These are phyloP conservation scores for Todus mexicanus DNA, from an alignment of 2,797 vertebrate species.

Conservation along the genomic window DNA sequence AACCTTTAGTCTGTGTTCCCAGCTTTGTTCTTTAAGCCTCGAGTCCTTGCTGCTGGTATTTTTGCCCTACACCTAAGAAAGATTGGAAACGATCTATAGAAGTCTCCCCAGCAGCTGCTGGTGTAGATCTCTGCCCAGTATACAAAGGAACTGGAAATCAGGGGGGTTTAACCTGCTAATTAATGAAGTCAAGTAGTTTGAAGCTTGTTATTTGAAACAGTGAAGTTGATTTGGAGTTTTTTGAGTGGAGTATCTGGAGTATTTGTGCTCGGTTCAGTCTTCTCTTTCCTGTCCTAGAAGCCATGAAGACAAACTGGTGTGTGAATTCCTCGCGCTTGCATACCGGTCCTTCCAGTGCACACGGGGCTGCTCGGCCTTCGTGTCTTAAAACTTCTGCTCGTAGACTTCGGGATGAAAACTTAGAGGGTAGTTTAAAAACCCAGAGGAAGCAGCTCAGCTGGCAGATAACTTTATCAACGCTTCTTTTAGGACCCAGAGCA, in stretches of 20 bases:
- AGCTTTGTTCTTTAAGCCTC: neutral
- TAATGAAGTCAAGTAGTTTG: neutral
- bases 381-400: neutral
- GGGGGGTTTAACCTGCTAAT: neutral
- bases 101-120: neutral
- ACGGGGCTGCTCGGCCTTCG: neutral
- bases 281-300: neutral
- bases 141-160: neutral
- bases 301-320: rapidly evolving
- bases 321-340: neutral
- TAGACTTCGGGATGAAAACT: no score
- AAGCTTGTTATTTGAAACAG: neutral
- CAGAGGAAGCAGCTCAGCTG: neutral
- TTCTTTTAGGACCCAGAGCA: conserved; percentile 91
- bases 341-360: neutral
- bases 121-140: neutral
- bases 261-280: neutral
- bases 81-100: neutral
- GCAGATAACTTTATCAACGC: neutral
- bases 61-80: neutral
- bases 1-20: neutral
- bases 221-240: neutral
- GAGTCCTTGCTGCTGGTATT: neutral
- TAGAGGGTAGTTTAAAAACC: rapidly evolving
- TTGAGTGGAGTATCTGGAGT: neutral